Conservation (phyloP, 2,797 vertebrate genomes). For the Danio kyathit region DNA sequence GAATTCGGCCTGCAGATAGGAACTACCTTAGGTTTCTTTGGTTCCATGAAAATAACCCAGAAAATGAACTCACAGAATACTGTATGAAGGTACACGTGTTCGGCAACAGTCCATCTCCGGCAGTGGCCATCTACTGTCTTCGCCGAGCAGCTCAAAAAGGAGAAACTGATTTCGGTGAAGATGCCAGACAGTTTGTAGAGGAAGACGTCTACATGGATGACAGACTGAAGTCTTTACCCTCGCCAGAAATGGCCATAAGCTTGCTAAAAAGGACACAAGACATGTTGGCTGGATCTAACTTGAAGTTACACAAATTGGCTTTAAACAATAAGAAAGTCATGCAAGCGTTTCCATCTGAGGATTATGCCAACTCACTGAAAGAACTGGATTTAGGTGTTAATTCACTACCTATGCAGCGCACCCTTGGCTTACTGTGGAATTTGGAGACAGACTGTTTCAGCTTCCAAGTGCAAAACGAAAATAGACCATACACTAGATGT, state of each 20-base stretch:
- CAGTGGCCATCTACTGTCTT: no score
- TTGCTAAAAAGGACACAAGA: no score
- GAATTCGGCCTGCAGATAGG: constrained; percentile 3
- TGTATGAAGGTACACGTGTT: not conserved
- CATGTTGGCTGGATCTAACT: constrained; percentile 1
- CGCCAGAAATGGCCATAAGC: no score
- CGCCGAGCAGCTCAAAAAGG: no score
- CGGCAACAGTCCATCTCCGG: not conserved
- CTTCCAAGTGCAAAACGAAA: not conserved
- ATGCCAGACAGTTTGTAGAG: no score
- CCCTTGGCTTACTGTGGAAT: not conserved
- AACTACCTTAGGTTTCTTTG: not conserved
- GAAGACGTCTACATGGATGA: no score
- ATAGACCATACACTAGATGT: not conserved
- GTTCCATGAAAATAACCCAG: not conserved
- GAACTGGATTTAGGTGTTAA: not conserved
- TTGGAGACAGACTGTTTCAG: constrained; percentile 4
- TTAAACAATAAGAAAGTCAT: constrained; percentile 6
- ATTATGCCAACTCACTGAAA: not conserved
- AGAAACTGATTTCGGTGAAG: no score
- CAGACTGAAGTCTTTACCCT: no score
- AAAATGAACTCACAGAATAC: not conserved
- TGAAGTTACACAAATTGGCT: not conserved
- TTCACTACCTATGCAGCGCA: not conserved
- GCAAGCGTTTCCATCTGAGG: not conserved